Conservation (phyloP, 2,888 invertebrate species). For the Zeuzera pyrina region DNA sequence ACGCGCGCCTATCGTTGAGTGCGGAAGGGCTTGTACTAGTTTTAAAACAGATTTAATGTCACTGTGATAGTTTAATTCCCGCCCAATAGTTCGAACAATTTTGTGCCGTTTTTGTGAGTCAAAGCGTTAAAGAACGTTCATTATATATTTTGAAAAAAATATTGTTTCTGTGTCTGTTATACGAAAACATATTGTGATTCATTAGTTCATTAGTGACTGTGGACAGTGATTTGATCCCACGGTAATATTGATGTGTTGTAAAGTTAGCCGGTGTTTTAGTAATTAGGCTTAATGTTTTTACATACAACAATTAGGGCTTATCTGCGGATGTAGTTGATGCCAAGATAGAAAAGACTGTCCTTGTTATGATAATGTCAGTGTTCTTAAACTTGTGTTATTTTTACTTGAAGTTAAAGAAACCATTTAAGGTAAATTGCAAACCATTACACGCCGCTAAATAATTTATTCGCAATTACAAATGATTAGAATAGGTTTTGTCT, state of each 20-base stretch:
- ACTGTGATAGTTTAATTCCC: constrained; percentile 6
- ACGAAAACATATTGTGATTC: neutral
- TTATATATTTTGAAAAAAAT: neutral
- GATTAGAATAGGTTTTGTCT: too few species aligned
- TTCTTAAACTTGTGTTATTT: too few species aligned
- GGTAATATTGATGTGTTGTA: too few species aligned
- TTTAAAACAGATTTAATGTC: constrained; percentile 1
- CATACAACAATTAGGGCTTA: constrained; percentile 27
- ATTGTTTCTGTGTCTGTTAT: neutral
- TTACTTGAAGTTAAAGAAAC: too few species aligned
- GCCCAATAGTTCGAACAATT: constrained; percentile 2
- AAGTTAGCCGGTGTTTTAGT: constrained; percentile 29
- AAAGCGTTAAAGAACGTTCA: too few species aligned
- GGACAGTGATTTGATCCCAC: too few species aligned
- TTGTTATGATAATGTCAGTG: too few species aligned
- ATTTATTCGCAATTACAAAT: too few species aligned
- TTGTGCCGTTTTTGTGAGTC: too few species aligned
- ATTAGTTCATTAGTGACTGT: neutral
- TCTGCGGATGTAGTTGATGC: constrained; percentile 43
- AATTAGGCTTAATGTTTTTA: constrained; percentile 34
- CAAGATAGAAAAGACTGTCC: too few species aligned
- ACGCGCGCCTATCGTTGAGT: constrained; percentile 42
- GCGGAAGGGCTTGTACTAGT: constrained; percentile 39
- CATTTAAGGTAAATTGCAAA: too few species aligned
- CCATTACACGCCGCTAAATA: too few species aligned